phyloP scores from a whole-genome alignment of 2,888 invertebrate species.

The Torymus tubicola region DNA sequence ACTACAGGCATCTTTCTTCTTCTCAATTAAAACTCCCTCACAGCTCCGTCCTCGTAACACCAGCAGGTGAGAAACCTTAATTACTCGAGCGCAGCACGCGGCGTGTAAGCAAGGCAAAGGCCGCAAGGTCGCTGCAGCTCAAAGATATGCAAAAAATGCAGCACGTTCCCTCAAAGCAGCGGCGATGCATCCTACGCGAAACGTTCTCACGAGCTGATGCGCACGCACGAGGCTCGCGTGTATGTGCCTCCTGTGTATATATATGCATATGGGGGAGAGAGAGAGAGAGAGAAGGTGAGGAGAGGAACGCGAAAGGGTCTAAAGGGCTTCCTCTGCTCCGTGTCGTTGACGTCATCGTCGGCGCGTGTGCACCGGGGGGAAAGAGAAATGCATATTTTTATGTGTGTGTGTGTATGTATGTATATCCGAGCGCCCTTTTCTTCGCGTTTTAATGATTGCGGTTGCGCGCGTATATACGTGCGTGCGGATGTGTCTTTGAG shows the following conservation, averaged over 20 bases:
- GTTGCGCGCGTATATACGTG: too few relatives aligned
- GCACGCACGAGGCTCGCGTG: constrained; percentile 36
- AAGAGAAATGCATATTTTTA: constrained; percentile 15
- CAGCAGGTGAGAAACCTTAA: constrained; percentile 35
- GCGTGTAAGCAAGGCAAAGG: neutral
- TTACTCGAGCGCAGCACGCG: neutral
- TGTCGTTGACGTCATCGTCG: constrained; percentile 44
- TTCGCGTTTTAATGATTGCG: neutral
- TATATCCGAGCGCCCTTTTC: neutral
- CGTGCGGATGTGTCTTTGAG: neutral
- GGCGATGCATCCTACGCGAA: neutral
- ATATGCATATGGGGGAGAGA: neutral
- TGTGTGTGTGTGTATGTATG: constrained; percentile 9
- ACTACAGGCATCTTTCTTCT: neutral
- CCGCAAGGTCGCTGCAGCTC: constrained; percentile 2
- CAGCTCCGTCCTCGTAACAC: neutral
- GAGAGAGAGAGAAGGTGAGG: neutral
- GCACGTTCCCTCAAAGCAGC: neutral
- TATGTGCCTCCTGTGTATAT: neutral
- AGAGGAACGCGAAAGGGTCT: constrained; percentile 6
- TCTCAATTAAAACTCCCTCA: constrained; percentile 17
- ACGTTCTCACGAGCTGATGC: constrained; percentile 47
- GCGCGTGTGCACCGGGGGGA: constrained; percentile 14
- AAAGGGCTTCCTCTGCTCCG: constrained; percentile 31
- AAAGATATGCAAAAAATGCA: constrained; percentile 27